phyloP scores from a whole-genome alignment of 2,113 vertebrate genomes.

The Chaetura pelagica region DNA sequence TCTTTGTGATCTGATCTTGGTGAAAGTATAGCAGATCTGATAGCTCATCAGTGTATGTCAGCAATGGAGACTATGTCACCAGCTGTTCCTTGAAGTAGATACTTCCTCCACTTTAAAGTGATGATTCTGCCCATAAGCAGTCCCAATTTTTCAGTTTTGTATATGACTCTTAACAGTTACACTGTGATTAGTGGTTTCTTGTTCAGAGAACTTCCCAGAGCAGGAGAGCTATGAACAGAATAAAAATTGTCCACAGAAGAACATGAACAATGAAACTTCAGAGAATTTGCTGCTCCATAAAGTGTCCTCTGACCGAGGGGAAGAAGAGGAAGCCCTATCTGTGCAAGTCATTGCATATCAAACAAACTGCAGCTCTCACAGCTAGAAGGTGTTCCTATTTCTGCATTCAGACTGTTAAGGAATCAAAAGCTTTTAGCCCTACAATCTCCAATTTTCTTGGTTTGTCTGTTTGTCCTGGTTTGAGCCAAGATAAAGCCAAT shows the following conservation, averaged over 20 bases:
- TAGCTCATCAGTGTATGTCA: not conserved
- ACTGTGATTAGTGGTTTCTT: not conserved
- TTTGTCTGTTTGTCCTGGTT: not conserved
- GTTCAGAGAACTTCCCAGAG: not conserved
- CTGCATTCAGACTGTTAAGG: not conserved
- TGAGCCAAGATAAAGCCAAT: too few relatives aligned
- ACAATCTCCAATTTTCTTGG: not conserved
- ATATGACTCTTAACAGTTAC: not conserved
- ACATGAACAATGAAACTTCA: not conserved
- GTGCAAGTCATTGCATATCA: fast-evolving
- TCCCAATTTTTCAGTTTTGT: not conserved
- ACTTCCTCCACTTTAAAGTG: not conserved
- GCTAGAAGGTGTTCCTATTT: not conserved
- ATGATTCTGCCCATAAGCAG: not conserved
- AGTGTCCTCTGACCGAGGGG: not conserved
- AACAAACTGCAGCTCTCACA: not conserved
- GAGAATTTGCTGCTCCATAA: not conserved
- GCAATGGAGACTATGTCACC: not conserved
- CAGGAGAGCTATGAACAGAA: not conserved
- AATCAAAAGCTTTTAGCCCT: not conserved
- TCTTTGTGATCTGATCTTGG: not conserved
- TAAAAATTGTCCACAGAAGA: not conserved
- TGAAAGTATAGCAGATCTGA: not conserved
- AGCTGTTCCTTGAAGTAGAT: not conserved
- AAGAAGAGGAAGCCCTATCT: not conserved